Evolutionary conservation across 1,140 invertebrate genomes (phyloP).

Genomic region (Monomorium pharaonis): DNA sequence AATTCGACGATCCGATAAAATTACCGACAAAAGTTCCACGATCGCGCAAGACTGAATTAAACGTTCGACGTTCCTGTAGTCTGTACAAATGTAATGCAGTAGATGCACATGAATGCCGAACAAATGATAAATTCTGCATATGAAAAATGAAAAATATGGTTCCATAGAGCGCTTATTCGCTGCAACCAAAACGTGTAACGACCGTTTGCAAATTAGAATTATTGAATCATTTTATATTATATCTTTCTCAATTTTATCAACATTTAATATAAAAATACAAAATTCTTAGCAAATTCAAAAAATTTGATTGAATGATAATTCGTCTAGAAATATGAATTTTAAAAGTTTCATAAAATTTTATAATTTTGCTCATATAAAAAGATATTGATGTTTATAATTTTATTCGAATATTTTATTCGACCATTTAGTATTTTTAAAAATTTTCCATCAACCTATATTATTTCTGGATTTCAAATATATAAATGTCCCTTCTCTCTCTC

Average conservation of each 20-base stretch:
- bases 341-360: background rate
- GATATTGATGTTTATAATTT: background rate
- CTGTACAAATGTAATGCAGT: constrained; percentile 26
- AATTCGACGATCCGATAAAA: constrained; percentile 9
- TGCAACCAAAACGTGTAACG: background rate
- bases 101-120: constrained; percentile 15
- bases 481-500: background rate
- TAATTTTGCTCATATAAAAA: background rate
- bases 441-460: background rate
- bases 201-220: background rate
- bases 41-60: background rate
- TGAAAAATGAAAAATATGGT: constrained; percentile 35
- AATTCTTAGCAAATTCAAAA: constrained; percentile 1
- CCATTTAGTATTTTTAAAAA: background rate
- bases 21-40: background rate
- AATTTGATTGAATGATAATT: background rate
- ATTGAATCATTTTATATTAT: constrained; percentile 17
- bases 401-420: constrained; percentile 3
- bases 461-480: background rate
- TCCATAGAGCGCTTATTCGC: background rate
- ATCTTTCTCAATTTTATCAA: background rate
- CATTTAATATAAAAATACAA: background rate
- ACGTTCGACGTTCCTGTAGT: background rate
- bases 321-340: background rate
- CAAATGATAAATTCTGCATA: constrained; percentile 22